Evolutionary conservation across 2,113 vertebrate species (phyloP).

Genomic region (Catharus minimus): DNA sequence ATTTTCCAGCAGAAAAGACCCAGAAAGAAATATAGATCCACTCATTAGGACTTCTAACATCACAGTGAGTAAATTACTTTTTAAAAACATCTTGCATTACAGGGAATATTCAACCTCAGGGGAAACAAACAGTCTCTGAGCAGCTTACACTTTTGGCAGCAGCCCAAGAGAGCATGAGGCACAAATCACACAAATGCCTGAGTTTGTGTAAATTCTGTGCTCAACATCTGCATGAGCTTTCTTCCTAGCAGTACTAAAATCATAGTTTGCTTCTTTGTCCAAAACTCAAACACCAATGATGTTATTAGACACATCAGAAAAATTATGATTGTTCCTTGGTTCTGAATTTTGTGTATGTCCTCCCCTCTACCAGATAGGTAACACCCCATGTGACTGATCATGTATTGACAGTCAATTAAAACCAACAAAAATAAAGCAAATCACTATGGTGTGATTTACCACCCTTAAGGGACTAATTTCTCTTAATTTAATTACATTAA

Average conservation of each 20-base stretch:
- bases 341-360: background rate
- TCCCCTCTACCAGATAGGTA: background rate
- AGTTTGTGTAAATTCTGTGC: conserved; percentile 15
- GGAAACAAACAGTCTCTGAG: conserved; percentile 13
- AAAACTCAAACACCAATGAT: background rate
- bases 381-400: background rate
- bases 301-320: background rate
- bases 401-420: background rate
- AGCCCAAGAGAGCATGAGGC: conserved; percentile 14
- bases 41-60: conserved; percentile 14
- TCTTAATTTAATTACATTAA: background rate
- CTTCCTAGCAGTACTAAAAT: background rate
- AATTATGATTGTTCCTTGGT: background rate
- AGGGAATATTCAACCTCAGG: conserved; percentile 17
- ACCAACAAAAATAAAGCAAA: background rate
- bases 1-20: conserved; percentile 18
- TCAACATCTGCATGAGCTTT: background rate
- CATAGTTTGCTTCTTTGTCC: background rate
- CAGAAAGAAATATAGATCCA: background rate
- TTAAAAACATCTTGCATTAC: conserved; percentile 31
- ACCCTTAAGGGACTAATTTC: background rate
- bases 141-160: conserved; percentile 21
- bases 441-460: background rate
- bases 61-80: conserved; percentile 9
- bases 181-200: conserved; percentile 15